A percentile compares a stretch with the other conserved stretches of the same genome.
These are phyloP conservation scores for Bombyx mandarina DNA, from an alignment of 1,140 invertebrate genomes.

Conservation along the genomic window DNA sequence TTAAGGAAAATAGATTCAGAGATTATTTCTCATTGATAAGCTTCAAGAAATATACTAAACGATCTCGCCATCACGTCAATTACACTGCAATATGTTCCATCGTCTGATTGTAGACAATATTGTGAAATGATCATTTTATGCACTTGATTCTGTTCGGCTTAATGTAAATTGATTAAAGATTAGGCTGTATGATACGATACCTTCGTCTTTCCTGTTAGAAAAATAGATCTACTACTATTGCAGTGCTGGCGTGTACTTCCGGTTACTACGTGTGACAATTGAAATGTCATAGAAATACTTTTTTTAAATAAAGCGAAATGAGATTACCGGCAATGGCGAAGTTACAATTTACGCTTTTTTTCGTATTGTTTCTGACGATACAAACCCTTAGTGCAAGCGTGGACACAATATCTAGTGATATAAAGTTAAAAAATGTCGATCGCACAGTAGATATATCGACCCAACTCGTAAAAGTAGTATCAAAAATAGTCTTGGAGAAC, in stretches of 20 bases:
- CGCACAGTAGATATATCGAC: conserved; percentile 88
- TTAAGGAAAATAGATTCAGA: background rate
- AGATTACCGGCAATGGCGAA: conserved; percentile 50
- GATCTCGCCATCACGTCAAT: background rate
- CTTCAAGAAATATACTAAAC: conserved; percentile 7
- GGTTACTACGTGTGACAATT: conserved; percentile 35
- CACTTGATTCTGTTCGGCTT: too few species aligned
- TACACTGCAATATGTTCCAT: too few species aligned
- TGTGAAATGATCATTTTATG: too few species aligned
- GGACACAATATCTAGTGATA: conserved; percentile 59
- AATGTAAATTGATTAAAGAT: too few species aligned
- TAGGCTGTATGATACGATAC: too few species aligned
- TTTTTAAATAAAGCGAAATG: background rate
- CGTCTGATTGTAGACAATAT: too few species aligned
- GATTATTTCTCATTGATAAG: background rate
- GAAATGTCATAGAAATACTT: conserved; percentile 36
- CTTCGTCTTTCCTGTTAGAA: too few species aligned
- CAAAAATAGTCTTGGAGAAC: conserved; percentile 88
- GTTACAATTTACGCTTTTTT: conserved; percentile 40
- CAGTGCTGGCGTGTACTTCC: conserved; percentile 60
- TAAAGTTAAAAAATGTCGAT: conserved; percentile 87
- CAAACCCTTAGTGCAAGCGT: conserved; percentile 38
- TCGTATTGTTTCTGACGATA: conserved; percentile 34
- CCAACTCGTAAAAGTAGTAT: conserved; percentile 88
- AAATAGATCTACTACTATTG: background rate